These are phyloP conservation scores for Neocloeon triangulifer DNA, from an alignment of 1,140 invertebrate genomes.

Conservation along the genomic window DNA sequence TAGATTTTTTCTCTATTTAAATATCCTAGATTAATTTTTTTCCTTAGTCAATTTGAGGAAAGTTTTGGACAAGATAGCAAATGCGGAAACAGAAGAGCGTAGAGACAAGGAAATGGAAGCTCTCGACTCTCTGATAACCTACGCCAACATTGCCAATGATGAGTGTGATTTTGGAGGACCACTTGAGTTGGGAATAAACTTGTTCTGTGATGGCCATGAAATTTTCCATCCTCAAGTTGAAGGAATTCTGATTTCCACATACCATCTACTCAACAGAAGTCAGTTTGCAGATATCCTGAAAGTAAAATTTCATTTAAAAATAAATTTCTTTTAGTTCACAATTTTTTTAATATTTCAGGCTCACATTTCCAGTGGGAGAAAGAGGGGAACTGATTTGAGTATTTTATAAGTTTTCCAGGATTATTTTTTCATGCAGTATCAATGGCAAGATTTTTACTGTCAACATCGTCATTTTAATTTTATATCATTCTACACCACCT, in stretches of 20 bases:
- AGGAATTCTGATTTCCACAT: constrained; percentile 46
- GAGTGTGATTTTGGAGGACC: constrained; percentile 88
- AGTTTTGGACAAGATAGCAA: constrained; percentile 39
- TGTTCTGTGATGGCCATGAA: constrained; percentile 52
- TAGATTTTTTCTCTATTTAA: too few species aligned
- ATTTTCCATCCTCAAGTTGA: constrained; percentile 38
- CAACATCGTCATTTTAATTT: too few species aligned
- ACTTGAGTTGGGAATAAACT: constrained; percentile 63
- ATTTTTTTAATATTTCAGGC: too few species aligned
- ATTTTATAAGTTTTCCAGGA: too few species aligned
- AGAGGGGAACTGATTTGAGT: too few species aligned
- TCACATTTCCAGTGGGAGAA: too few species aligned
- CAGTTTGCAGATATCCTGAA: constrained; percentile 49
- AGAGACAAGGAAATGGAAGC: constrained; percentile 30
- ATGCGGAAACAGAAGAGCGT: constrained; percentile 30
- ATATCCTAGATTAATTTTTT: too few species aligned
- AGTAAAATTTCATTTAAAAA: too few species aligned
- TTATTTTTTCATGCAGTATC: too few species aligned
- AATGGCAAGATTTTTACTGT: too few species aligned
- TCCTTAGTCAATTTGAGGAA: constrained; percentile 44
- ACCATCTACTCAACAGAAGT: constrained; percentile 46
- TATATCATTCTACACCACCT: too few species aligned
- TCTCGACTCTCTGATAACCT: constrained; percentile 54
- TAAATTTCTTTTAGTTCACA: too few species aligned
- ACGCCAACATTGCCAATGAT: constrained; percentile 70